These are phyloP conservation scores for Acanthacorydalis orientalis DNA, from an alignment of 2,888 invertebrate genomes.

Conservation along the genomic window DNA sequence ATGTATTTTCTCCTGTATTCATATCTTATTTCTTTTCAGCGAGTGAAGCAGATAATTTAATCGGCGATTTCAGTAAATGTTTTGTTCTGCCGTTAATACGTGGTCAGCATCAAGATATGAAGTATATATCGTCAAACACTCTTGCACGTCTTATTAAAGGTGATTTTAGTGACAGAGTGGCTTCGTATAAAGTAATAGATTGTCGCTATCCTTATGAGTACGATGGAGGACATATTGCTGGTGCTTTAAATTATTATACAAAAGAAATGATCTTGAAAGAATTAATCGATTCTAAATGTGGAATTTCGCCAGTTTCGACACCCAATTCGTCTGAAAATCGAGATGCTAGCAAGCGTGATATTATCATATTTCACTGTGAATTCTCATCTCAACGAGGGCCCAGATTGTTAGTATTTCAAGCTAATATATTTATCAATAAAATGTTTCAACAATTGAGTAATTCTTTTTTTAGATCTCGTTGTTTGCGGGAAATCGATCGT, in stretches of 20 bases:
- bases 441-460: background rate
- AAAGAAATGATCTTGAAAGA: constrained; percentile 52
- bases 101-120: constrained; percentile 63
- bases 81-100: constrained; percentile 56
- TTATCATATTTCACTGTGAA: constrained; percentile 94
- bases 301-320: constrained; percentile 2
- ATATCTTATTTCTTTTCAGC: too few species aligned
- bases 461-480: constrained; percentile 31
- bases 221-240: constrained; percentile 76
- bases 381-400: constrained; percentile 94
- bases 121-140: constrained; percentile 58
- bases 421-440: background rate
- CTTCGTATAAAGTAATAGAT: constrained; percentile 68
- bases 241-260: constrained; percentile 70
- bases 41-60: constrained; percentile 52
- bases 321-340: constrained; percentile 15
- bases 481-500: constrained; percentile 70
- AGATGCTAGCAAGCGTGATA: constrained; percentile 34
- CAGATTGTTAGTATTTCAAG: constrained; percentile 40
- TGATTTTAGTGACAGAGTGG: constrained; percentile 42
- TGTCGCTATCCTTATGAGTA: constrained; percentile 93
- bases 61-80: constrained; percentile 67
- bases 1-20: too few species aligned
- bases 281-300: constrained; percentile 30
- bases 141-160: constrained; percentile 56